Evolutionary conservation across 2,797 vertebrate species (phyloP).

Genomic region (Dendrocincla fuliginosa): DNA sequence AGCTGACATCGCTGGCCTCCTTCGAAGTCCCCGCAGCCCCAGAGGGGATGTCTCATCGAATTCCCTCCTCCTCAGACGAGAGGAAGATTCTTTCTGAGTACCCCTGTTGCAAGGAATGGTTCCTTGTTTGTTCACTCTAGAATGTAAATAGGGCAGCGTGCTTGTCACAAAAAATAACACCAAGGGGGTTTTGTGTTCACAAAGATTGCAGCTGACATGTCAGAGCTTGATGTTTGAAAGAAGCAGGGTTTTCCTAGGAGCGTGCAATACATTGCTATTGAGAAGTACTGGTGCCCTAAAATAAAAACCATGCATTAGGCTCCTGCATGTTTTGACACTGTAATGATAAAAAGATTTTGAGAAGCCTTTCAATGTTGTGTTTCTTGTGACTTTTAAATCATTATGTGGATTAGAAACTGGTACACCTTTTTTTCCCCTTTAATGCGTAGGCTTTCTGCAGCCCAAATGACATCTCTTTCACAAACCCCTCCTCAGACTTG

Average conservation of each 20-base stretch:
- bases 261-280: not conserved
- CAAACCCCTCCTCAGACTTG: not conserved
- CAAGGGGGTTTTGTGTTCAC: not conserved
- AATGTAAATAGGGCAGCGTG: not conserved
- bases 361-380: not conserved
- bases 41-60: not conserved
- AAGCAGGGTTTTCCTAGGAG: slow-evolving; percentile 10
- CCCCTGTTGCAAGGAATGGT: not conserved
- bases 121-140: not conserved
- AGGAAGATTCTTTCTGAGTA: not conserved
- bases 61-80: not conserved
- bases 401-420: not conserved
- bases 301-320: not conserved
- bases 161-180: slow-evolving; percentile 48
- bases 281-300: not conserved
- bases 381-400: not conserved
- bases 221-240: slow-evolving; percentile 15
- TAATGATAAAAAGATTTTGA: not conserved
- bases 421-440: not conserved
- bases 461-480: not conserved
- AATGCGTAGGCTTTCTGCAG: slow-evolving; percentile 9
- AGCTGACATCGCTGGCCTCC: not conserved
- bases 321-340: not conserved
- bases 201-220: not conserved
- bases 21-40: not conserved